These are phyloP conservation scores for Adelphocoris suturalis DNA, from an alignment of 2,888 invertebrate species.

Conservation along the genomic window DNA sequence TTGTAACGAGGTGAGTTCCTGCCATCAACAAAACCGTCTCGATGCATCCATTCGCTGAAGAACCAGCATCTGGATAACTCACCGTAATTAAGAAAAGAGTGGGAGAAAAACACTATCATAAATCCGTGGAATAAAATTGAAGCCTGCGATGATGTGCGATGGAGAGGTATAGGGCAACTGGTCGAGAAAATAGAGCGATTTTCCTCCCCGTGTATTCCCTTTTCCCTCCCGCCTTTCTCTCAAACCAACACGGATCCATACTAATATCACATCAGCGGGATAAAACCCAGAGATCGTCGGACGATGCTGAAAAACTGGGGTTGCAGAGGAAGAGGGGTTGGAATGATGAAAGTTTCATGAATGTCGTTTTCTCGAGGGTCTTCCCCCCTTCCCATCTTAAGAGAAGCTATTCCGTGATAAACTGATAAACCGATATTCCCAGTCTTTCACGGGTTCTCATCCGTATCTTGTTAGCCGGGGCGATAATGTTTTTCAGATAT, in stretches of 20 bases:
- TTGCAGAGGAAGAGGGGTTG: background rate
- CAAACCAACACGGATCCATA: slow-evolving; percentile 28
- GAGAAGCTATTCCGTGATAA: slow-evolving; percentile 38
- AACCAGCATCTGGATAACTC: too few relatives aligned
- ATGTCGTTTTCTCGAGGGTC: slow-evolving; percentile 24
- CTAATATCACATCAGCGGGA: slow-evolving; percentile 36
- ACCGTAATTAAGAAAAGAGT: slow-evolving; percentile 26
- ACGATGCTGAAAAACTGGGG: background rate
- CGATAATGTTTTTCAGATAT: slow-evolving; percentile 52
- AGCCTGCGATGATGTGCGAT: background rate
- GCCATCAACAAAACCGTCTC: too few relatives aligned
- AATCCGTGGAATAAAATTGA: background rate
- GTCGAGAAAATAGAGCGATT: background rate
- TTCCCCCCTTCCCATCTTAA: background rate
- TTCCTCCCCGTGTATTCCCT: slow-evolving; percentile 27
- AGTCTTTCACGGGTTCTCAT: slow-evolving; percentile 44
- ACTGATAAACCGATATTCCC: slow-evolving; percentile 49
- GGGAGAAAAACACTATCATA: background rate
- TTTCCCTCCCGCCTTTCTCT: background rate
- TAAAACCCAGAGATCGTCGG: slow-evolving; percentile 4
- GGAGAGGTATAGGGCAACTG: background rate
- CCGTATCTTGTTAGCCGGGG: slow-evolving; percentile 43
- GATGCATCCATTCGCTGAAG: too few relatives aligned
- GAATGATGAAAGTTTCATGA: slow-evolving; percentile 51
- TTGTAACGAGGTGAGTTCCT: too few relatives aligned